Evolutionary conservation across 2,113 vertebrate species (phyloP), one percentile per base, ranked within the genome.

Genomic region (Sclerurus mexicanus): DNA sequence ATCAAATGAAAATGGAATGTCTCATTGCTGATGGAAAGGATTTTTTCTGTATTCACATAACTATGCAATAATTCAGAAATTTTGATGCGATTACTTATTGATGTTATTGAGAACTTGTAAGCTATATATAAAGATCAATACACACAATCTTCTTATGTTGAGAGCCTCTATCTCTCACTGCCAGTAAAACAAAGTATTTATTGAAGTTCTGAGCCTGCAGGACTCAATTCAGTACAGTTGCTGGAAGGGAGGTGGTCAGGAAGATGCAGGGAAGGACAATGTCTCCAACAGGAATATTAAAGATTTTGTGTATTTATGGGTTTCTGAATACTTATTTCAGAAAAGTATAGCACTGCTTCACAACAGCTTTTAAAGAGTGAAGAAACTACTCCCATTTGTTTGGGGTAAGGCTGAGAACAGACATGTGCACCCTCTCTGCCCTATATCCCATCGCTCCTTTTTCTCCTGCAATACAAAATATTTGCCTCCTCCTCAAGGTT

Each of bases 381-480:
- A 5, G 7, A 78, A 3, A 6, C 6, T 23, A 46, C 56, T 85
- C 42, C 7, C 33, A 0, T 39, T 85, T 81, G 22, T 23, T 3
- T 3, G 1, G 3, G 6, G 3, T 23, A 25, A 67, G 35, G 10
- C 1, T 79, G 23, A 15, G 30, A 81, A 71, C 3, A 85, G n/a
- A 53, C 0, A 3, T 2, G 3, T 17, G 13, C 9, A 27, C 5
- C 5, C 7, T 14, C 6, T 35, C 22, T 35, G 24, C 24, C 8
- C 15, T 3, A 4, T 14, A 35, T 91, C 11, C 28, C n/a, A 31
- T 21, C 13, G 63, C 20, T 81, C 28, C 31, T 14, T 33, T 91
- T 85, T 50, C 52, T 92, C 53, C 42, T 50, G 6, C 42, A 67
- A 30, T 5, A 42, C 10, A 25, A 1, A 6, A 3, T 37, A 49